A percentile compares a stretch with the other conserved stretches of the same genome.
Conservation (phyloP, 2,113 vertebrate genomes). For the Oryctolagus cuniculus region mOryCun1.1 NC_091436.1:101418001-101418500, state of each 20-base stretch:
- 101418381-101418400: conserved; percentile 35
- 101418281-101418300: conserved; percentile 51
- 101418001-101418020: conserved; percentile 65
- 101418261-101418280: not conserved
- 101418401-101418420: conserved; percentile 61
- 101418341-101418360: conserved; percentile 50
- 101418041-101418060: conserved; percentile 57
- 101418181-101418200: conserved; percentile 40
- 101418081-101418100: conserved; percentile 69
- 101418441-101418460: conserved; percentile 36
- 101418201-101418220: conserved; percentile 53
- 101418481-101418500: conserved; percentile 44
- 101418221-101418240: conserved; percentile 55
- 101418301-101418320: conserved; percentile 51
- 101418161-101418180: conserved; percentile 68
- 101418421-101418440: conserved; percentile 14
- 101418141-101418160: conserved; percentile 63
- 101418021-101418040: conserved; percentile 56
- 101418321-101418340: conserved; percentile 54
- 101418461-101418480: conserved; percentile 21
- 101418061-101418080: conserved; percentile 50
- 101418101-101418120: conserved; percentile 70
- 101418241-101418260: conserved; percentile 60
- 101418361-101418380: conserved; percentile 50
- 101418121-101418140: conserved; percentile 70